These are phyloP conservation scores for Gorsachius magnificus DNA, from an alignment of 2,797 vertebrate species.

Conservation along the genomic window DNA sequence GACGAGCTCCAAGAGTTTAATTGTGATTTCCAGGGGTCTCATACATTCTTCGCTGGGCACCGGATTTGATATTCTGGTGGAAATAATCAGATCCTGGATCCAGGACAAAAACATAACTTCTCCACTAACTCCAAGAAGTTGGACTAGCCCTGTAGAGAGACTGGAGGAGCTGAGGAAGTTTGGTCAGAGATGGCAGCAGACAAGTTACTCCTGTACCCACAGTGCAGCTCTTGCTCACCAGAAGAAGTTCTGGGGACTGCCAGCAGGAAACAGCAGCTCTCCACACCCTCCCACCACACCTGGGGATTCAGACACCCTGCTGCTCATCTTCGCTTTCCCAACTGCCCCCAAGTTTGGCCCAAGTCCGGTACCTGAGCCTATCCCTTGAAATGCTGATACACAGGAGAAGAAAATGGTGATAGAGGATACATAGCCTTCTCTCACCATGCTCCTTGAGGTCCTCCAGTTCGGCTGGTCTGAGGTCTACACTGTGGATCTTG, in stretches of 20 bases:
- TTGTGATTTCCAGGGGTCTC: not conserved
- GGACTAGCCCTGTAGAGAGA: not conserved
- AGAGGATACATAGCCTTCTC: not conserved
- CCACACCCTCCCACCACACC: not conserved
- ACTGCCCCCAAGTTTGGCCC: not conserved
- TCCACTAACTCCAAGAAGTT: not conserved
- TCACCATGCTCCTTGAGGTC: conserved; percentile 73
- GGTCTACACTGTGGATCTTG: conserved; percentile 78
- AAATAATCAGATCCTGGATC: not conserved
- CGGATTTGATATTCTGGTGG: not conserved
- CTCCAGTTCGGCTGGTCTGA: conserved; percentile 61
- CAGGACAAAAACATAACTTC: not conserved
- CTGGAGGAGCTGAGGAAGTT: not conserved
- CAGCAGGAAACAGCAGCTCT: not conserved
- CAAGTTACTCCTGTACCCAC: not conserved
- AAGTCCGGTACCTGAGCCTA: not conserved
- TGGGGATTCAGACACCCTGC: not conserved
- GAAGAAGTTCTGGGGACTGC: not conserved
- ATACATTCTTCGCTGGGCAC: not conserved
- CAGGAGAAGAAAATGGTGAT: not conserved
- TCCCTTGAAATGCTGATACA: not conserved
- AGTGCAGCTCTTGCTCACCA: not conserved
- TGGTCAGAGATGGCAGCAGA: not conserved
- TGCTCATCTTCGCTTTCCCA: not conserved
- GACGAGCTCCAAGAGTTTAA: not conserved